These are phyloP conservation scores for Xestia ashworthii DNA, from an alignment of 2,888 invertebrate genomes.

Conservation along the genomic window DNA sequence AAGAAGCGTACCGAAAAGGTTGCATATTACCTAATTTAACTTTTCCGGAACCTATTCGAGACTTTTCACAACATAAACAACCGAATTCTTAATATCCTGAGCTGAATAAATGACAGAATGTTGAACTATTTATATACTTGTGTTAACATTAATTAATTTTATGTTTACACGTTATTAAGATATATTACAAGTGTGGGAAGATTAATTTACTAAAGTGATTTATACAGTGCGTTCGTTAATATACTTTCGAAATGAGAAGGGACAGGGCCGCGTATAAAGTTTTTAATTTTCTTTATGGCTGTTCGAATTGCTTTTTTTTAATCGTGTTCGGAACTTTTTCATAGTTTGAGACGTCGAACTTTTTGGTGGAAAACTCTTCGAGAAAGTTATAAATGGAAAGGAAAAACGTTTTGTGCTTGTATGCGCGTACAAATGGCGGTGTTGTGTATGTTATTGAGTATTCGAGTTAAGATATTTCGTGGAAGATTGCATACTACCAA, in stretches of 20 bases:
- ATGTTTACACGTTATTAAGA: conserved; percentile 62
- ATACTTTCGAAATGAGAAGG: conserved; percentile 45
- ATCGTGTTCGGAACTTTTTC: conserved; percentile 25
- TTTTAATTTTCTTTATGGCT: conserved; percentile 33
- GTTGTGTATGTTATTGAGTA: not conserved
- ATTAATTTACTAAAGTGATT: conserved; percentile 55
- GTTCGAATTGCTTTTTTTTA: conserved; percentile 5
- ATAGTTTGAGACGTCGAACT: not conserved
- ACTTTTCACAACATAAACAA: conserved; percentile 19
- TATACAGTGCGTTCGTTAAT: conserved; percentile 32
- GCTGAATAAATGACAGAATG: conserved; percentile 24
- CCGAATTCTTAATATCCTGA: conserved; percentile 10
- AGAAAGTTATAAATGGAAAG: not conserved
- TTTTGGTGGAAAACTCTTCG: conserved; percentile 7
- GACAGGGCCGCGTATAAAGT: not conserved
- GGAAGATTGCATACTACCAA: not conserved
- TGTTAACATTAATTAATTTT: conserved; percentile 59
- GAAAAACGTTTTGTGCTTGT: conserved; percentile 1
- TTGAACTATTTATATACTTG: conserved; percentile 37
- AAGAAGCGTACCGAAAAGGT: not conserved
- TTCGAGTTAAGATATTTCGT: not conserved
- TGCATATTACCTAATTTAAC: not conserved
- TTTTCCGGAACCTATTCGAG: not conserved
- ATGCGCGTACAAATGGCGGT: not conserved
- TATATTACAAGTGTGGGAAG: conserved; percentile 46